Evolutionary conservation across 2,797 vertebrate genomes (phyloP).

Genomic region (Myotis planiceps): DNA sequence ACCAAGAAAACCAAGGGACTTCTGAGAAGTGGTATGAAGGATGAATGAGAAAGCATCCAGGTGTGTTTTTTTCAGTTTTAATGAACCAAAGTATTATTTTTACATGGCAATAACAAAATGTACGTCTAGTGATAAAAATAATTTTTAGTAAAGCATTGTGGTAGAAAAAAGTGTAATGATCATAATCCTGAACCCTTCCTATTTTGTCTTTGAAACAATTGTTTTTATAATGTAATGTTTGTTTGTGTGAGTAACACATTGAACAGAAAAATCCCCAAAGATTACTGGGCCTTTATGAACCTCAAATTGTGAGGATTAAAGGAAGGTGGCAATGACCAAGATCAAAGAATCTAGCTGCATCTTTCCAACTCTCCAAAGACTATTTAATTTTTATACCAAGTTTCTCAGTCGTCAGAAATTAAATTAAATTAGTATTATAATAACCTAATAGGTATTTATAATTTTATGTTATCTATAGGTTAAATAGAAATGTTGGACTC

Average conservation of each 20-base stretch:
- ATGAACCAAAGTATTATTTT: slow-evolving; percentile 15
- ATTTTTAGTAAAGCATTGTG: neutral
- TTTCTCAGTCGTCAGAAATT: slow-evolving; percentile 8
- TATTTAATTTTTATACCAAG: neutral
- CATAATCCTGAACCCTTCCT: neutral
- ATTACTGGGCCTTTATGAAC: neutral
- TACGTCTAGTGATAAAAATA: neutral
- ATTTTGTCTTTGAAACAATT: neutral
- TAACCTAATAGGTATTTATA: neutral
- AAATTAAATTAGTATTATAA: neutral
- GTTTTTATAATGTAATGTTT: neutral
- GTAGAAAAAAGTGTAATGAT: neutral
- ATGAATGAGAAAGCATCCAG: neutral
- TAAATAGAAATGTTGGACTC: neutral
- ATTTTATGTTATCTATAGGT: neutral
- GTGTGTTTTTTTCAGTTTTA: neutral
- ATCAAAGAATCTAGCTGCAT: neutral
- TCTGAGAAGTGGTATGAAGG: neutral
- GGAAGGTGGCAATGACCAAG: neutral
- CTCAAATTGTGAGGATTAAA: neutral
- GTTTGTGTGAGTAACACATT: neutral
- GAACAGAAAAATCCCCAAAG: neutral
- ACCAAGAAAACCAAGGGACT: neutral
- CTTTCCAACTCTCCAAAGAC: neutral
- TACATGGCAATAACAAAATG: neutral